These are phyloP conservation scores for Trichosurus vulpecula DNA, from an alignment of 2,797 vertebrate genomes.

Conservation along the genomic window DNA sequence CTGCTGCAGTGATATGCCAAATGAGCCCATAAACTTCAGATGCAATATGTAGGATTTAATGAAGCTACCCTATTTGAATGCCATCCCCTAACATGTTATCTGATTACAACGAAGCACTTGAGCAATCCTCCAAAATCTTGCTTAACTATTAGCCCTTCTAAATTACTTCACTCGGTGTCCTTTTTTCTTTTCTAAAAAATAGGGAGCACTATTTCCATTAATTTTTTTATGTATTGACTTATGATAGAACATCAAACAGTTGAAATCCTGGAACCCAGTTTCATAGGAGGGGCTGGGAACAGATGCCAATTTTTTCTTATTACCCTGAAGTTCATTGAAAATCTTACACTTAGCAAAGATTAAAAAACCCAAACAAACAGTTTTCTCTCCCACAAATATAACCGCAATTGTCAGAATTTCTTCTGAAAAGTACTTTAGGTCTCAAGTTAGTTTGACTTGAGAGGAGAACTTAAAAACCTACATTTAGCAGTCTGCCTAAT, in stretches of 20 bases:
- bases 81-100: conserved; percentile 54
- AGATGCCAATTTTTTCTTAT: conserved; percentile 53
- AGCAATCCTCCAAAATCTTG: conserved; percentile 67
- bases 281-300: conserved; percentile 45
- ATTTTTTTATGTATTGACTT: conserved; percentile 53
- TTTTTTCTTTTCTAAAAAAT: conserved; percentile 37
- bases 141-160: conserved; percentile 49
- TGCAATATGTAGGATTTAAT: conserved; percentile 65
- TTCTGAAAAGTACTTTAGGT: conserved; percentile 38
- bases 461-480: conserved; percentile 27
- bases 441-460: conserved; percentile 53
- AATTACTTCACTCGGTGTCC: conserved; percentile 53
- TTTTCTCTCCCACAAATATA: conserved; percentile 41
- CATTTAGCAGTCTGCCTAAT: conserved; percentile 17
- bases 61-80: conserved; percentile 45
- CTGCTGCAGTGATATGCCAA: conserved; percentile 58
- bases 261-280: conserved; percentile 52
- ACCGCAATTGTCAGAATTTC: conserved; percentile 43
- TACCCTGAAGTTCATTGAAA: conserved; percentile 39
- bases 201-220: conserved; percentile 48
- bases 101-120: conserved; percentile 59
- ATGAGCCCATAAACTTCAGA: conserved; percentile 72
- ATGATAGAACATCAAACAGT: conserved; percentile 47
- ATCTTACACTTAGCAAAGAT: conserved; percentile 46
- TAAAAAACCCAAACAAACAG: conserved; percentile 41